These are phyloP conservation scores for Channa maculata DNA, from an alignment of 2,113 vertebrate species.

Conservation along the genomic window DNA sequence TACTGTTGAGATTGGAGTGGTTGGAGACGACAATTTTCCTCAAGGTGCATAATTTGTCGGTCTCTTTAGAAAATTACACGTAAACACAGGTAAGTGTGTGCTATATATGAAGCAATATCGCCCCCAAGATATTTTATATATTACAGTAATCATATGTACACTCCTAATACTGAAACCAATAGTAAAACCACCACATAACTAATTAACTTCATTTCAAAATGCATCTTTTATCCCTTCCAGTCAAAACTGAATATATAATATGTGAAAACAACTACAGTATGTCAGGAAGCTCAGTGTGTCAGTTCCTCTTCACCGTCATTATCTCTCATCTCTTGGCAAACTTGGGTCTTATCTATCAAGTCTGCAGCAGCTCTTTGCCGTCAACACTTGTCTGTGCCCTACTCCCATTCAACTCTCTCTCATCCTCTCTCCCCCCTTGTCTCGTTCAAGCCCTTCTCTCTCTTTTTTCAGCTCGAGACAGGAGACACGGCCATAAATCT, in stretches of 20 bases:
- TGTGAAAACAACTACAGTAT: conserved; percentile 12
- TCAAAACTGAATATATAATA: neutral
- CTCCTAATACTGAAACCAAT: neutral
- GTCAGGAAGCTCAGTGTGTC: conserved; percentile 43
- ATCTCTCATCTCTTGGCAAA: conserved; percentile 61
- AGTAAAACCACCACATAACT: too few species aligned
- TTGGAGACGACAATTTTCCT: neutral
- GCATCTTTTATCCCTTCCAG: neutral
- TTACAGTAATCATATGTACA: neutral
- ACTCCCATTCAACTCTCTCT: conserved; percentile 20
- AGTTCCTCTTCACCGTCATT: conserved; percentile 46
- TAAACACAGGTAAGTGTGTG: neutral
- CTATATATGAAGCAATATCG: neutral
- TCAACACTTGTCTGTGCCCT: conserved; percentile 41
- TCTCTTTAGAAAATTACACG: neutral
- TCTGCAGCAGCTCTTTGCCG: conserved; percentile 46
- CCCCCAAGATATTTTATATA: neutral
- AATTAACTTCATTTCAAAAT: too few species aligned
- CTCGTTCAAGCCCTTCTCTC: conserved; percentile 31
- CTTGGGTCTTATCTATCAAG: conserved; percentile 57
- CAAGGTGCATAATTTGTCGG: neutral
- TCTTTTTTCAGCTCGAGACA: conserved; percentile 44
- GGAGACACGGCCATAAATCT: conserved; percentile 80
- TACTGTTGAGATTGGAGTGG: neutral
- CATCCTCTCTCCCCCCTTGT: neutral